Base-by-base conservation (phyloP, 2,888 invertebrate genomes). In the Chirona hameri region DNA sequence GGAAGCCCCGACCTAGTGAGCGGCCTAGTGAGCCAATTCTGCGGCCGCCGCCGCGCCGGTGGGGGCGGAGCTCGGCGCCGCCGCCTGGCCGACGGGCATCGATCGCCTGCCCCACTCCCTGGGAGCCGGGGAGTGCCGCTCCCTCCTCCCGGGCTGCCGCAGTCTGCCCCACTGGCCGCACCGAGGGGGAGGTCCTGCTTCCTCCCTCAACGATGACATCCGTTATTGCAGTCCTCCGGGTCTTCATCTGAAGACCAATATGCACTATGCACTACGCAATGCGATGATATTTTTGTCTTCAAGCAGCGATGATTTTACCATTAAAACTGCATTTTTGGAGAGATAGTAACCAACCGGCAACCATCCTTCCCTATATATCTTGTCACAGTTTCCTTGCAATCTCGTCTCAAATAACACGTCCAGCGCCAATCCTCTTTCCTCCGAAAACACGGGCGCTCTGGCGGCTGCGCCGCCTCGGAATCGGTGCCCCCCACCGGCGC, bases 1-100 rank as follows among this genome's bases (percentile, higher is more conserved):
- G 76, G 76, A 76, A 76, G 76, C 76, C 31, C 9, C 76, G 76
- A 15, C 29, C 48, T 7, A 12, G 9, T 48, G 9, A 7, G 7
- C 69, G 29, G 69, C 69, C 69, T 14, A 76, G 39, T 76, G 76
- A 76, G 29, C 76, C 76, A 39, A 39, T 76, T 31, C 39, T 39
- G 39, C 29, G 69, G 29, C 29, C 69, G 69, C 15, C 0, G 24
- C 21, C 7, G 7, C 57, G 57, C 21, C 57, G 21, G 7, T 24
- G 21, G 21, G 9, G 48, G 9, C 48, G 48, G 21, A 15, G 57
- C 57, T 9, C 65, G 27, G 65, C 65, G 27, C 0, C 65, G 65
- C 65, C 65, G 65, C 24, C 65, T 0, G 27, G 0, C 2, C 10
- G 24, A 4, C 7, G 48, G 48, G 48, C 48, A 48, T 48, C 48